Evolutionary conservation across 2,797 vertebrate genomes (phyloP), one percentile per base, ranked within the genome.

Genomic region (Syngnathus rostellatus): DNA sequence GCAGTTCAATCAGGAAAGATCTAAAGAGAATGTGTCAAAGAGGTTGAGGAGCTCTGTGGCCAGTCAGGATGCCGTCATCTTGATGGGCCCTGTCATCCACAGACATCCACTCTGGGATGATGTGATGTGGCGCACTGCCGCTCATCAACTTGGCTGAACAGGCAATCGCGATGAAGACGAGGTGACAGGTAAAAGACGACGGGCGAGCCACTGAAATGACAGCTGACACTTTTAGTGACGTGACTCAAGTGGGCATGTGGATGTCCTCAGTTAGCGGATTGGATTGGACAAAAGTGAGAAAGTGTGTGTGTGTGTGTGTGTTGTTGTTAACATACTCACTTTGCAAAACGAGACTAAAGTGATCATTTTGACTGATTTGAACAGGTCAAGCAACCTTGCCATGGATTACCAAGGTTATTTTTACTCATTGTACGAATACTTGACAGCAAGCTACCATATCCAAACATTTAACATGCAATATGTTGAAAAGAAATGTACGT

Each of bases 241-340:
- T 68, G 68, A 64, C 78, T 72, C 61, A 45, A 45, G 60, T 58
- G 31, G 23, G 25, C 55, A 58, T 58, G 31, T 45, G 40, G 31
- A 62, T 14, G 43, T 62, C 60, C 41, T 60, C 58, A 40, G 38
- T 21, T 14, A 21, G 58, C 11, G 37, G 58, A 60, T 60, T 60
- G 58, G 10, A n/a, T 40, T 39, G 38, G 58, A 40, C 19, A 8
- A 23, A 43, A 23, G 41, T 62, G 12, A 25, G 58, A 3, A 1
- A 10, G 21, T 21, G 12, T 31, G 31, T 31, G 31, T 31, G 31
- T 31, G 31, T 31, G 31, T 31, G 31, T 31, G 31, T 31, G 12
- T 12, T 43, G 6, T 1, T 1, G 55, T 16, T 16, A 17, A 17
- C 12, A 57, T 2, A 17, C 25, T 37, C 25, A 37, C 12, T 57